A percentile compares a stretch with the other conserved stretches of the same genome.
Evolutionary conservation across 2,113 vertebrate genomes (phyloP).

Genomic region (Halcyon senegalensis): DNA sequence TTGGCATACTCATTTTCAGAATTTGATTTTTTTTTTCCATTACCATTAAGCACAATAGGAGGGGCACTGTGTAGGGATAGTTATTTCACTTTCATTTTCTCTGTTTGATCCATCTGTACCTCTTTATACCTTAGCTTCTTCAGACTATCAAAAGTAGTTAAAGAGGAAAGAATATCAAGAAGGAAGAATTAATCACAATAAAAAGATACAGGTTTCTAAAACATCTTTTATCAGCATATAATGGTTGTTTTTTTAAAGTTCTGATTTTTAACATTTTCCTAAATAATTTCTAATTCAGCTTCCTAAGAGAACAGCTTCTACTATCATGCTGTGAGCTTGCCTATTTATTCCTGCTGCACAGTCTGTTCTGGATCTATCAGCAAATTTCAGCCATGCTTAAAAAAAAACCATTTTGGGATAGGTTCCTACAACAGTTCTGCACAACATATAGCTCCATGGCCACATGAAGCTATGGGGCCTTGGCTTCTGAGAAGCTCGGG

Average conservation of each 20-base stretch:
- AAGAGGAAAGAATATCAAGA: neutral
- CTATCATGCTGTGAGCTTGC: neutral
- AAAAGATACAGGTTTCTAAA: neutral
- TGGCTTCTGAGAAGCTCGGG: neutral
- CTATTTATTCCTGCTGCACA: neutral
- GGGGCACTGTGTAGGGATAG: neutral
- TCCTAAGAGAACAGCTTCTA: neutral
- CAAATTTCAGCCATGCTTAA: neutral
- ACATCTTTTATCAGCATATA: neutral
- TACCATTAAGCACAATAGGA: neutral
- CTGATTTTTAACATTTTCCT: neutral
- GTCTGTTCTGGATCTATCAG: neutral
- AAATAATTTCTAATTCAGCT: neutral
- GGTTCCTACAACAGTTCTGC: neutral
- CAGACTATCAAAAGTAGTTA: neutral
- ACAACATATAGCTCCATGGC: neutral
- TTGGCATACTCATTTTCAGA: neutral
- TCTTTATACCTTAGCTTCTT: neutral
- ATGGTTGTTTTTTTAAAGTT: neutral
- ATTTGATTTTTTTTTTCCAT: neutral
- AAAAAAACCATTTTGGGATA: neutral
- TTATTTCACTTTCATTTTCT: neutral
- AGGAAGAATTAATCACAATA: neutral
- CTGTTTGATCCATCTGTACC: neutral
- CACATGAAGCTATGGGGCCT: neutral